Base-by-base conservation (phyloP, 2,888 invertebrate species). In the Digitonthophagus gazella region DNA sequence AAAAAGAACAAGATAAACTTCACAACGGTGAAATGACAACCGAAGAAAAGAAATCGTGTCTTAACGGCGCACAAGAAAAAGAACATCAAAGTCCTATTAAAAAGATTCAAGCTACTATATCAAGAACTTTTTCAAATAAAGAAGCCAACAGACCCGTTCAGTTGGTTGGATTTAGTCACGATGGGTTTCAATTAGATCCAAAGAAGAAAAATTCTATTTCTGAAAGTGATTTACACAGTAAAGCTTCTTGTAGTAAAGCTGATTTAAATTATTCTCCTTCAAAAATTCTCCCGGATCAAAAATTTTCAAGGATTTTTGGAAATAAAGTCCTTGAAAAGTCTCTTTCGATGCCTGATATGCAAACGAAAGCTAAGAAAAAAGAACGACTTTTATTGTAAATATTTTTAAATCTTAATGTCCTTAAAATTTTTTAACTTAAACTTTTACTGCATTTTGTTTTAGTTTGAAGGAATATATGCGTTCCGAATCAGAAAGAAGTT, bases 271-370 rank as follows among this genome's bases (percentile, higher is more conserved):
- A 44, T 44, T 44, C 28, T 44, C 11, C 28, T 8, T 44, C 28
- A 11, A 44, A 44, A 18, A 61, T 18, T 2, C 1, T 16, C 5
- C 5, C 61, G 20, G 61, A 61, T 2, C 61, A 61, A 14, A 61
- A 61, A 19, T 20, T 61, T 2, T 18, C 61, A 14, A 61, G 20
- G n/a, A 18, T 61, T 16, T 61, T 61, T 8, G 61, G 61, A n/a
- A 61, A 61, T 20, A 61, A 61, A 18, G 20, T 61, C 18, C 80
- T 94, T 61, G 92, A 93, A 78, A 94, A 94, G 80, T 93, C 93
- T 0, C 83, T 90, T 14, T 94, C 94, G 0, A 90, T 95, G 90
- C 94, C 95, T 0, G 93, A 95, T 76, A 92, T 95, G 76, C 90
- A 92, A 76, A 90, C 89, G 54, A 90, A 89, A 75, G 85, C 85